phyloP scores from a whole-genome alignment of 2,797 vertebrate species.

The Cirrhinus mrigala region DNA sequence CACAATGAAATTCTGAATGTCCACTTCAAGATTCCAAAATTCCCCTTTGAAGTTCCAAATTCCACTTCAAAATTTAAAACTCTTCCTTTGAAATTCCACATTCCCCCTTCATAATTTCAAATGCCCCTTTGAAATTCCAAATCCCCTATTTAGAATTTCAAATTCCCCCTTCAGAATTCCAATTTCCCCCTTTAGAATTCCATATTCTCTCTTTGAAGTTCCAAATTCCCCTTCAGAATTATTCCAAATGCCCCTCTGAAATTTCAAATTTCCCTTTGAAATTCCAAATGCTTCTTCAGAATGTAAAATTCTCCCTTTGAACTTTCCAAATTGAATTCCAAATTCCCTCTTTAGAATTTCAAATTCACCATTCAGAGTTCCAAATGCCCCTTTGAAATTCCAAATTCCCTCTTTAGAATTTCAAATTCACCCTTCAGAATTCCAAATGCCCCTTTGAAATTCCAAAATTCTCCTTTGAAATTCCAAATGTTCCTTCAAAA shows the following conservation, averaged over 20 bases:
- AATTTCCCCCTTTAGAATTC: neutral
- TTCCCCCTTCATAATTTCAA: neutral
- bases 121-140: too few relatives aligned
- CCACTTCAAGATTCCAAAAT: too few relatives aligned
- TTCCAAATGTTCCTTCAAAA: neutral
- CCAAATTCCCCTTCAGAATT: too few relatives aligned
- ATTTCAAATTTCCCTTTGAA: neutral
- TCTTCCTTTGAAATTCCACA: too few relatives aligned
- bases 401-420: neutral
- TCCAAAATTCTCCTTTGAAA: neutral
- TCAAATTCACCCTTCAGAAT: neutral
- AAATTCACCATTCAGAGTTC: neutral
- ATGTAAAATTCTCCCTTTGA: too few relatives aligned
- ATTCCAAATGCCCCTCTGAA: neutral
- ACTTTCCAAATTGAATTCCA: too few relatives aligned
- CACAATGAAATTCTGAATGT: too few relatives aligned
- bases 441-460: neutral
- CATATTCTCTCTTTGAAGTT: neutral
- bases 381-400: neutral
- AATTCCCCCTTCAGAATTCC: neutral
- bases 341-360: neutral
- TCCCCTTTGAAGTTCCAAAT: neutral
- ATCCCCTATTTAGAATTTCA: too few relatives aligned
- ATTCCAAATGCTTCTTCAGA: neutral
- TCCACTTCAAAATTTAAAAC: neutral